Evolutionary conservation across 2,113 vertebrate genomes (phyloP), one percentile per base, ranked within the genome.

Genomic region (Hemicordylus capensis): DNA sequence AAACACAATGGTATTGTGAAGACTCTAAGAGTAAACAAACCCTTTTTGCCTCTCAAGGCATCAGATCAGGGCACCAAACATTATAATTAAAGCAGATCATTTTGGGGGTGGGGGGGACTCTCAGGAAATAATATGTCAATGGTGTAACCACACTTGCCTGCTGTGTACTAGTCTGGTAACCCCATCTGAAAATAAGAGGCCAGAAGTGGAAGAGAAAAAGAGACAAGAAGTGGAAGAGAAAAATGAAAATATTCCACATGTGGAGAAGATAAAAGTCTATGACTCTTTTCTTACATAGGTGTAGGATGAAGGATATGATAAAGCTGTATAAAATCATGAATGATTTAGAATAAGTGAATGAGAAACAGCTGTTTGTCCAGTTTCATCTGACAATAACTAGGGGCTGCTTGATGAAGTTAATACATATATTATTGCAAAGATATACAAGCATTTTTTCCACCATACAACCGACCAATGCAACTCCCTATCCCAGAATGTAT

Each of bases 311-410:
- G 78, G 63, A 67, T 80, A 80, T 66, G 44, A 67, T 80, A 67
- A 80, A 67, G 61, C 63, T 80, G 78, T 15, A 67, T 37, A 80
- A 80, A 80, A 80, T 80, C 64, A 66, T 51, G 63, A 80, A 51
- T 67, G 20, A 51, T 80, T 80, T 80, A 66, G 78, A 80, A 51
- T 51, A 66, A 66, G 63, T 15, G 22, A 80, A 80, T 80, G 26
- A 31, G n/a, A 80, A 80, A 80, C 78, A 67, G 46, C 44, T 80
- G 78, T 42, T 80, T 80, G 78, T 67, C 44, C 20, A 66, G 31
- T 80, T 48, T 80, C 46, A 26, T 46, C 64, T 34, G 77, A 31
- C 59, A 80, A 66, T 80, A 48, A 80, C 34, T 80, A 80, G 63
- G 61, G 39, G n/a, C 22, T 80, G 11, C n/a, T 37, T 76, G 74